Evolutionary conservation across 2,797 vertebrate species (phyloP).

Genomic region (Poeciliopsis gracilis): DNA sequence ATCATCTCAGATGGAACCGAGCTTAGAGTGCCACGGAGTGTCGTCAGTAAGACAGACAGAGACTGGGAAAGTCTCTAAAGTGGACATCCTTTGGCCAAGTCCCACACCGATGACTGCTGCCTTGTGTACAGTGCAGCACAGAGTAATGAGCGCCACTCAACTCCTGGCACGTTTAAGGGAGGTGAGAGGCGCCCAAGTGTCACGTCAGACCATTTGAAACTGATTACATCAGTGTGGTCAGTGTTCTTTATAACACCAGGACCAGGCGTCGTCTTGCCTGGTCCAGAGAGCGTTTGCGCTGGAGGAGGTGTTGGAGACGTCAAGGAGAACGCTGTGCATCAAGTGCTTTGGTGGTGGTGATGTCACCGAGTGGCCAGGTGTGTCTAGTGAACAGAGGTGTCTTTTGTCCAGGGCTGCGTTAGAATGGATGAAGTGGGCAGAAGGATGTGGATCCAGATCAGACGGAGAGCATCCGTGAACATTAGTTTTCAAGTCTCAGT

Average conservation of each 20-base stretch:
- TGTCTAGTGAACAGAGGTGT: too few relatives aligned
- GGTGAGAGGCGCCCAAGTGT: neutral
- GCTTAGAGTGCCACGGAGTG: neutral
- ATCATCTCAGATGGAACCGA: neutral
- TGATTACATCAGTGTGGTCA: neutral
- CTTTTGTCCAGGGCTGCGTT: too few relatives aligned
- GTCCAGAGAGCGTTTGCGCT: neutral
- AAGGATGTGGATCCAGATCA: neutral
- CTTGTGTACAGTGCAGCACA: neutral
- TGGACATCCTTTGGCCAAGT: neutral
- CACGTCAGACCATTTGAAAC: neutral
- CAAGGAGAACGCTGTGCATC: too few relatives aligned
- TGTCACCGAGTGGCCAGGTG: too few relatives aligned
- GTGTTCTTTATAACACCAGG: neutral
- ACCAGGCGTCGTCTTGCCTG: neutral
- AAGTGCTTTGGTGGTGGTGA: too few relatives aligned
- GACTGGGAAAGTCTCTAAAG: neutral
- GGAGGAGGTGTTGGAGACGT: neutral
- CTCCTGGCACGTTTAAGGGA: neutral
- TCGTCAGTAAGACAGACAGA: neutral
- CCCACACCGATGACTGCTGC: neutral
- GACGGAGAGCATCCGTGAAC: neutral
- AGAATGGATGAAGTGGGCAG: too few relatives aligned
- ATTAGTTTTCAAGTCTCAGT: neutral
- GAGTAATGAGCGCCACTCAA: neutral